Base-by-base conservation (phyloP, 2,113 vertebrate genomes). In the Callorhinus ursinus region DNA sequence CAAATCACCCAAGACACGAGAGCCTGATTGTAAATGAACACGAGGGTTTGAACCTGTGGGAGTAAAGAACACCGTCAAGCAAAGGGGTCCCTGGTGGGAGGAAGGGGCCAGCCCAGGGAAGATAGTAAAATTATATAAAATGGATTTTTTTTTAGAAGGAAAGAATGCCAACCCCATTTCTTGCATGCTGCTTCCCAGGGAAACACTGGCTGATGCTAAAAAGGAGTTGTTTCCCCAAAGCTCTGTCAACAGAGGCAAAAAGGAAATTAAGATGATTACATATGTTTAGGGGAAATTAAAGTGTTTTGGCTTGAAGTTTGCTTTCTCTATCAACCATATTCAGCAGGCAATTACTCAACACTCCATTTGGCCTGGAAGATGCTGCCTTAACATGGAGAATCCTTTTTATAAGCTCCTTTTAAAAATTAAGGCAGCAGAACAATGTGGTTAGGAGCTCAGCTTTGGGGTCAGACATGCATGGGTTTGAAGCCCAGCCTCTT, bases 291-390 rank as follows among this genome's bases (percentile, higher is more conserved):
- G 92, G 84, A 97, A 96, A 97, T 97, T 92, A 88, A 74, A 93
- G 94, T 96, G 93, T 96, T 97, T 94, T 95, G 97, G 96, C 95
- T 97, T 96, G 82, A 96, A 95, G 93, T 96, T 95, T 95, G 86
- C 95, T 96, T 98, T 97, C 94, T 96, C 96, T 97, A 97, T 95
- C 93, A 97, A 85, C 87, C 92, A 71, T 94, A 96, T 95, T 97
- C 97, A 96, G 74, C 74, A 87, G 71, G 88, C 95, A 96, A 94
- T 97, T 96, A 95, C 77, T 93, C 91, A 95, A 55, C 95, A 97
- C 77, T 96, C 91, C 49, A 49, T 92, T 96, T 97, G 97, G 87
- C 74, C 95, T 97, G 61, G 86, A 79, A 96, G 87, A 87, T 67
- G 83, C 83, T 84, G 86, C 61, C 74, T 84, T 87, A 74, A 82